A percentile compares a stretch with the other conserved stretches of the same genome.
These are phyloP conservation scores for Rhabdomys dilectus DNA, from an alignment of 2,113 vertebrate genomes.

Conservation along the genomic window DNA sequence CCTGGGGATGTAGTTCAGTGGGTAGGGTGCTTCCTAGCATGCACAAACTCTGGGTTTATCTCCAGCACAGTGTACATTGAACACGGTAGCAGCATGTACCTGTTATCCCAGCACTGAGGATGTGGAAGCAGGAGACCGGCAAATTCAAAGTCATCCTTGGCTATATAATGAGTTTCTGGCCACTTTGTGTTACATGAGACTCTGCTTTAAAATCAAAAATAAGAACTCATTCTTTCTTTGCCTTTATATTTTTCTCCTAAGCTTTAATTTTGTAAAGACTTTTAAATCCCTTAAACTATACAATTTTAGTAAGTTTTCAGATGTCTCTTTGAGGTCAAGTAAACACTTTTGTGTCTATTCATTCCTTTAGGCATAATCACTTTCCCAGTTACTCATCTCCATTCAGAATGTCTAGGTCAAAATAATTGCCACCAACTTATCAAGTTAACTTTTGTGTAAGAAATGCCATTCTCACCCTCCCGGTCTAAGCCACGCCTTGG, in stretches of 20 bases:
- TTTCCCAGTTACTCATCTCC: conserved; percentile 37
- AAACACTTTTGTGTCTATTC: conserved; percentile 81
- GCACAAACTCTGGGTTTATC: neutral
- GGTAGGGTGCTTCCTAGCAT: neutral
- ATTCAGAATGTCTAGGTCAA: conserved; percentile 39
- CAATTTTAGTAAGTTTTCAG: conserved; percentile 73
- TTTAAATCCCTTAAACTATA: conserved; percentile 76
- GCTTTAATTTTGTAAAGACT: conserved; percentile 74
- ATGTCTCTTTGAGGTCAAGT: conserved; percentile 74
- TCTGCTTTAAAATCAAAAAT: neutral
- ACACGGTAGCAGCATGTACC: neutral
- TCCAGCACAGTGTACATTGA: neutral
- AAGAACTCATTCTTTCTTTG: conserved; percentile 29
- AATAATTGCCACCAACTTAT: conserved; percentile 55
- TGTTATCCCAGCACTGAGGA: neutral
- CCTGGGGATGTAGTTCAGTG: neutral
- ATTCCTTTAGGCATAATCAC: conserved; percentile 58
- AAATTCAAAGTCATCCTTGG: neutral
- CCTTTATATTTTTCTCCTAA: conserved; percentile 81
- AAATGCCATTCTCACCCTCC: conserved; percentile 21
- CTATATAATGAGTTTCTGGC: neutral
- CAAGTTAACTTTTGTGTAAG: conserved; percentile 58
- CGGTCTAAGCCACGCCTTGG: neutral
- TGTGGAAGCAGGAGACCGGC: neutral
- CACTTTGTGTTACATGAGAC: neutral